These are phyloP conservation scores for Oceanodroma leucorhoa DNA, from an alignment of 2,797 vertebrate species.

Conservation along the genomic window DNA sequence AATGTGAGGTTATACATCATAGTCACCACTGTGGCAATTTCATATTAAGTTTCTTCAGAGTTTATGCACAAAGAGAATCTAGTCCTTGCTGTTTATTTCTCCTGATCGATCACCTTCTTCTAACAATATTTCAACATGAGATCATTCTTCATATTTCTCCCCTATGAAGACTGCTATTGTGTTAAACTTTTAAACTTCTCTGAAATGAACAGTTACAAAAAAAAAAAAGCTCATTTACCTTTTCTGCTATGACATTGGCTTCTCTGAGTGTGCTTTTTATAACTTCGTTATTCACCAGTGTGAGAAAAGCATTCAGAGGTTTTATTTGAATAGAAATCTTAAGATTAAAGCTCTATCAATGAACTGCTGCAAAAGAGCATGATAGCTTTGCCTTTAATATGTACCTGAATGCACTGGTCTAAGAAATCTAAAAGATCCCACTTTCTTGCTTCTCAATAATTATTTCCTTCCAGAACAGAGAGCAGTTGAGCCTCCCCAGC, in stretches of 20 bases:
- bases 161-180: background rate
- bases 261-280: background rate
- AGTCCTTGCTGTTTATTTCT: background rate
- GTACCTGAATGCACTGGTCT: background rate
- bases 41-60: background rate
- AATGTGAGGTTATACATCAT: background rate
- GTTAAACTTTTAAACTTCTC: background rate
- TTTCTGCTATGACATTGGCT: background rate
- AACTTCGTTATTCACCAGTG: background rate
- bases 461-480: background rate
- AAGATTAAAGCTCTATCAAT: background rate
- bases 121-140: background rate
- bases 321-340: background rate
- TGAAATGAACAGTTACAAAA: background rate
- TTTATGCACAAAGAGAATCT: background rate
- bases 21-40: background rate
- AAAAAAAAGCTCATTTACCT: background rate
- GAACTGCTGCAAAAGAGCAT: background rate
- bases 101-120: background rate
- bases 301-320: background rate
- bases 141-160: background rate
- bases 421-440: background rate
- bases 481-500: background rate
- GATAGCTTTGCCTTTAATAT: background rate
- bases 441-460: background rate